Base-by-base conservation (phyloP, 2,888 invertebrate species). In the Pammene aurita region DNA sequence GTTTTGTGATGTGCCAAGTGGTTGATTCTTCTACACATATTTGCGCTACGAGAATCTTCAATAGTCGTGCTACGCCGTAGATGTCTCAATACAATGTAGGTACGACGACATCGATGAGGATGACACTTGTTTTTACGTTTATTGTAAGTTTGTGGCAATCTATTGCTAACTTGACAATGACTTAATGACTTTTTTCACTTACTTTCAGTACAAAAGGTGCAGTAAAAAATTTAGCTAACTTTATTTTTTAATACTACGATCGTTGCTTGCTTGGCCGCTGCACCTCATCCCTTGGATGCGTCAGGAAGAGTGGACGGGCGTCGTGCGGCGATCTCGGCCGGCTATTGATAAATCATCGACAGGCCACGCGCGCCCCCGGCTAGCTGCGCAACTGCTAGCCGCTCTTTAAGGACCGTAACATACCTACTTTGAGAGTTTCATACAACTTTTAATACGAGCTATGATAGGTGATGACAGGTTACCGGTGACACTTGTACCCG, bases 271-370 rank as follows among this genome's bases (percentile, higher is more conserved):
- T 14, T 9, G 16, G 11, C 34, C 84, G 84, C 82, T 75, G 35
- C 11, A 63, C 75, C 75, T 63, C 48, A 9, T 80, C 42, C 16
- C 77, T 83, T 80, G 75, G 60, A 58, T 57, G 57, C 55, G 70
- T 67, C 81, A 84, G 85, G 85, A 89, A 88, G 87, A 87, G 83
- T 85, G 85, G 82, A 79, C 80, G 79, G 78, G 78, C 81, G 88
- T 87, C 88, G 88, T 87, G 89, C 89, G 80, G 80, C 84, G 83
- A 85, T 87, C 86, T 84, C 82, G 83, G 80, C 77, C 79, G 76
- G 82, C 85, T 86, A 82, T 88, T 88, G 89, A 90, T 91, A 90
- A 90, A 90, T 89, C 89, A 89, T 88, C 85, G 85, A 81, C 85
- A 79, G 80, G 85, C 85, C 90, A 89, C 89, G 90, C 90, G 91